Percentiles rank a stretch among this genome's conserved stretches.
Conservation (phyloP, 2,797 vertebrate genomes). For the Ambastaia sidthimunki region DNA sequence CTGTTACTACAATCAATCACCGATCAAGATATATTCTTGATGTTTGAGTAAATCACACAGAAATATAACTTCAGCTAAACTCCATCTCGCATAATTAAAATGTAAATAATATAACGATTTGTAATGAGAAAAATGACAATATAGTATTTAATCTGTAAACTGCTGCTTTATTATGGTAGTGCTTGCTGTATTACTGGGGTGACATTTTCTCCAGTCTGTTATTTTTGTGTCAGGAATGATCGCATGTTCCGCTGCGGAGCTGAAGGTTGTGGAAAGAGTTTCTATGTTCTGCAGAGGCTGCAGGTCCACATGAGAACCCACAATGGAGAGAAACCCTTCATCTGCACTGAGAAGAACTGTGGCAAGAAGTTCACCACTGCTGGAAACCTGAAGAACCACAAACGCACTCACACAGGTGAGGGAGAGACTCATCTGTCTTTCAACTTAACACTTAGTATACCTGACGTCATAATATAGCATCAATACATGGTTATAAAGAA, state of each 20-base stretch:
- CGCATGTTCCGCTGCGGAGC: conserved; percentile 93
- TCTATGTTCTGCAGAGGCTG: conserved; percentile 95
- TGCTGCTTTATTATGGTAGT: no score
- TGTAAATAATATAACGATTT: no score
- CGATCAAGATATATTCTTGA: no score
- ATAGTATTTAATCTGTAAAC: no score
- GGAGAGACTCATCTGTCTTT: conserved; percentile 37
- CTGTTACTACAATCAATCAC: no score
- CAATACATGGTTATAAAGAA: no score
- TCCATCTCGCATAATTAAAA: no score
- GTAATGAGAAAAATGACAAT: no score
- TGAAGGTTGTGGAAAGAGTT: conserved; percentile 97
- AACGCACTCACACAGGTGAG: conserved; percentile 92
- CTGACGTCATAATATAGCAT: no score
- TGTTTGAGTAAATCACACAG: no score
- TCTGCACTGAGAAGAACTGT: conserved; percentile 92
- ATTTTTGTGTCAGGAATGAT: conserved; percentile 84
- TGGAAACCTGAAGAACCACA: conserved; percentile 98
- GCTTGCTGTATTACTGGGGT: background rate
- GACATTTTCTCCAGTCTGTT: background rate
- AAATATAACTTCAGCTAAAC: no score
- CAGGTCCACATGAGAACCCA: conserved; percentile 99
- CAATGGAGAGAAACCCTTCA: conserved; percentile 96
- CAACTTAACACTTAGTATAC: no score
- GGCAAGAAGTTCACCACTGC: conserved; percentile 98